phyloP scores from a whole-genome alignment of 2,888 invertebrate species.

The Platypus cylindrus region DNA sequence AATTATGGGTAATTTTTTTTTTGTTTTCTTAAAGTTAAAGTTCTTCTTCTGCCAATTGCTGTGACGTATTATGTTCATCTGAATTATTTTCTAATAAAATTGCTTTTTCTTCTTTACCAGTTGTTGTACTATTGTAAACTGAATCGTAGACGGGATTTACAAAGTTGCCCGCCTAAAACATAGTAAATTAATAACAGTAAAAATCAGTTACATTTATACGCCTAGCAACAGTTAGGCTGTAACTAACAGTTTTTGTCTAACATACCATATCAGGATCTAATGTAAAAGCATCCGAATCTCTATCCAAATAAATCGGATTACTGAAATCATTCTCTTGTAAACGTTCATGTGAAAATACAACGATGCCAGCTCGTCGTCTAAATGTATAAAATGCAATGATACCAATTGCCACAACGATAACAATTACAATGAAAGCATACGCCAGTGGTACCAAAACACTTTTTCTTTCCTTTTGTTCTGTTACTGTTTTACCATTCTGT shows the following conservation, averaged over 20 bases:
- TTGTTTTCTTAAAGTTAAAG: too few species aligned
- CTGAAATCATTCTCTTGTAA: slow-evolving; percentile 70
- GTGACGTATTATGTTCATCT: slow-evolving; percentile 39
- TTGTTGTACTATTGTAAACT: slow-evolving; percentile 46
- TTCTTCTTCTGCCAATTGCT: slow-evolving; percentile 28
- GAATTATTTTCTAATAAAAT: slow-evolving; percentile 41
- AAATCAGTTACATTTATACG: too few species aligned
- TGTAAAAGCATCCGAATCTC: slow-evolving; percentile 44
- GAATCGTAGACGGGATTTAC: slow-evolving; percentile 81
- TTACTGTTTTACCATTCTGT: too few species aligned
- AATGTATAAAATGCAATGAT: slow-evolving; percentile 25
- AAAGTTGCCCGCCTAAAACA: slow-evolving; percentile 53
- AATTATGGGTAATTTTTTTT: too few species aligned
- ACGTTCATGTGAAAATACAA: slow-evolving; percentile 67
- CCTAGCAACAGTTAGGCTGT: too few species aligned
- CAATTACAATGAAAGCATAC: slow-evolving; percentile 22
- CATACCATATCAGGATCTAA: slow-evolving; percentile 49
- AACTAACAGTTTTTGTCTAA: too few species aligned
- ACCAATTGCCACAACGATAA: slow-evolving; percentile 23
- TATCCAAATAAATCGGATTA: slow-evolving; percentile 77
- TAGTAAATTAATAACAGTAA: not conserved
- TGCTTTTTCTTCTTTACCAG: slow-evolving; percentile 41
- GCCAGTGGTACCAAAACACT: slow-evolving; percentile 22
- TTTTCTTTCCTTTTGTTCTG: slow-evolving; percentile 10
- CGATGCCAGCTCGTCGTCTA: slow-evolving; percentile 23